Base-by-base conservation (phyloP, 1,140 invertebrate species). In the Magallana gigas region DNA sequence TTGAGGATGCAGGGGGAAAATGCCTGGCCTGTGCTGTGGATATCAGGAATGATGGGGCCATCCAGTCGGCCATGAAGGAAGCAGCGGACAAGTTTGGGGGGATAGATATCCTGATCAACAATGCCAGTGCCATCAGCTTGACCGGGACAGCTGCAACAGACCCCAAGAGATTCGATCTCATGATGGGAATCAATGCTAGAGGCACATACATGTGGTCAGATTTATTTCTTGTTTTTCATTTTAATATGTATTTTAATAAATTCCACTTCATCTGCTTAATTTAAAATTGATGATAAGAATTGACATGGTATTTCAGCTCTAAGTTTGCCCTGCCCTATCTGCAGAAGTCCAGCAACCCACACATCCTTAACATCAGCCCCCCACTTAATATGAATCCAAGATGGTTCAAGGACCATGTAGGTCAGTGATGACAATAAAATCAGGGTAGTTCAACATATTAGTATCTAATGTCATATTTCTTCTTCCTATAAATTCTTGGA, bases 291-390 rank as follows among this genome's bases (percentile, higher is more conserved):
- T 48, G 3, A 48, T 48, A 48, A 48, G 36, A 48, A 48, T 48
- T 48, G 3, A 11, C 36, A 29, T 14, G 92, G 88, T 88, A 91
- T 95, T 96, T 68, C 94, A 99, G 98, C 90, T 98, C 99, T 0
- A 98, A 99, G 95, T 95, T 96, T 57, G 99, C 98, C 93, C 93
- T 99, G 85, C 99, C 99, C 0, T 96, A 98, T 94, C 95, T 99
- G 85, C 96, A 97, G 92, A 98, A 98, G 93, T 90, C 90, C 14
- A 96, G 96, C 88, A 98, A 99, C 95, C 97, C 98, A 6, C 99
- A 99, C 92, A 99, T 99, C 92, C 95, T 99, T 6, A 99, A 99
- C 94, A 95, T 99, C 11, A 98, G 98, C 87, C 99, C 99, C 29
- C 99, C 99, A 3, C 94, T 99, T 11, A 98, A 97, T 93, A 96